phyloP scores from a whole-genome alignment of 2,797 vertebrate genomes.

The Chiloscyllium punctatum region DNA sequence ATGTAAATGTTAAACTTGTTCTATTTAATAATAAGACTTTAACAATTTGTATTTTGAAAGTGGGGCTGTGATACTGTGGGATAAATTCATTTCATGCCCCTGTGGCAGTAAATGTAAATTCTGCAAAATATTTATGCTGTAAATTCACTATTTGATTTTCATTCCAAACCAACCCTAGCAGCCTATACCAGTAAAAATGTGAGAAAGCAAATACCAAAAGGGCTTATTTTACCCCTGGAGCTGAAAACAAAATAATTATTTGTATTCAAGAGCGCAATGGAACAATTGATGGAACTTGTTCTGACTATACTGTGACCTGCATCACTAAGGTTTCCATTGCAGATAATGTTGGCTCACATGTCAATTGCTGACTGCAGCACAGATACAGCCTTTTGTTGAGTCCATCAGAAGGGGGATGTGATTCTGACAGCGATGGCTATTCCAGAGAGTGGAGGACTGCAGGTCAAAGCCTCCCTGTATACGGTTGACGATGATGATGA shows the following conservation, averaged over 20 bases:
- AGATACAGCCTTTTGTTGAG: neutral
- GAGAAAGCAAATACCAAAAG: neutral
- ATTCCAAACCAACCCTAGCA: neutral
- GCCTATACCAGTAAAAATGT: neutral
- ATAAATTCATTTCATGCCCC: neutral
- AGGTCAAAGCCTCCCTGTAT: no score
- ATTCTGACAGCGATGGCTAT: no score
- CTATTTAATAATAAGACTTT: neutral
- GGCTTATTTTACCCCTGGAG: neutral
- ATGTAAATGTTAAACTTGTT: neutral
- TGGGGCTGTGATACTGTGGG: neutral
- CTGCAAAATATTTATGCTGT: neutral
- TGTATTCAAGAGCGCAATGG: neutral
- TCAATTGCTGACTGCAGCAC: neutral
- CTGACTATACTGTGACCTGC: neutral
- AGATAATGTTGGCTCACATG: neutral
- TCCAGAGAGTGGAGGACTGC: no score
- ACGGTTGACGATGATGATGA: no score
- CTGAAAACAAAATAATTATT: neutral
- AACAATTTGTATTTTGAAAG: neutral
- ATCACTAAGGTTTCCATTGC: neutral
- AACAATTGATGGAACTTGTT: neutral
- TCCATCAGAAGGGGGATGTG: no score
- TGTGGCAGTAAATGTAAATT: neutral
- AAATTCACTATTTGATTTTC: neutral